Base-by-base conservation (phyloP, 2,113 vertebrate species). In the Rhinolophus sinicus region DNA sequence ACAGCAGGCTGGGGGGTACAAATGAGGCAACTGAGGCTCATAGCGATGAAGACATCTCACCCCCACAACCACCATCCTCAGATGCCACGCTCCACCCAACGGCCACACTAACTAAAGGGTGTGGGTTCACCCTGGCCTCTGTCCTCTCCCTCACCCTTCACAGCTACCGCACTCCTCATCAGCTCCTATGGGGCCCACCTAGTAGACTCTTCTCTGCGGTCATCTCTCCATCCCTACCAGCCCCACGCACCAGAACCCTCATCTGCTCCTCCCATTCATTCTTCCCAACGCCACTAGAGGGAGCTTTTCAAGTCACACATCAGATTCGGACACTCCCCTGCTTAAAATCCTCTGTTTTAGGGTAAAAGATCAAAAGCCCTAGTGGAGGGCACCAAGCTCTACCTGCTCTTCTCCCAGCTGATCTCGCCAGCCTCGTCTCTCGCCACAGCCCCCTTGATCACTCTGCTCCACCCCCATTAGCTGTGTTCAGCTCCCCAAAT, bases 281-380 rank as follows among this genome's bases (percentile, higher is more conserved):
- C 62, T 92, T 38, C 56, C 81, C 58, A 54, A 4, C 24, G 60
- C 89, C 77, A 75, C 94, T 84, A 84, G 92, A 88, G 64, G 82
- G 70, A 33, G 85, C 50, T 92, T 84, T 88, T n/a, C 56, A 69
- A 75, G 77, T 18, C 18, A 0, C 56, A 70, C 33, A 28, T 30
- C 28, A 50, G 11, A 69, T 21, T 4, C 33, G 54, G 80, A 54
- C 14, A 9, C 16, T 21, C 18, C 19, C 70, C 10, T 18, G 47
- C 16, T 50, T 38, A 28, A 88, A 92, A 89, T 12, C 12, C 44
- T 90, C 67, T 28, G 16, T 40, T 24, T 50, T 35, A 24, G 50
- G n/a, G 67, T 10, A 22, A 91, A 91, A 95, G 35, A 56, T 50
- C 26, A 28, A 62, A 78, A 54, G 12, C 21, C 56, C 58, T 60